Base-by-base conservation (phyloP, 2,888 invertebrate genomes). In the Heliconius ethilla region DNA sequence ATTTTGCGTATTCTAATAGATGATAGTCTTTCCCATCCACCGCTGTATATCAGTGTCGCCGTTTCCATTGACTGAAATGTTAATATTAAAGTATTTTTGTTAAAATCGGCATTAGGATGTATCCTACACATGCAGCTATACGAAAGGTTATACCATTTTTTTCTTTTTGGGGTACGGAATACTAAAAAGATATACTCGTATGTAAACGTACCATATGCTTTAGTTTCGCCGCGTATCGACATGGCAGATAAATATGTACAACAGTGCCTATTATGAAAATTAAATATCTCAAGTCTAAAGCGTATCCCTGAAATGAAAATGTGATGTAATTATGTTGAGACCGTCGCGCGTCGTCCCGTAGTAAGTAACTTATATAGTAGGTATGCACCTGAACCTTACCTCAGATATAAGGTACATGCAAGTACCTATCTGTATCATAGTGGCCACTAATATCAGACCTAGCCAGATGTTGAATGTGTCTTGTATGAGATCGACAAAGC, bases 371-470 rank as follows among this genome's bases (percentile, higher is more conserved):
- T 11, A 40, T 11, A 40, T 51, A 25, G 13, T n/a, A n/a, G n/a
- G n/a, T n/a, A n/a, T n/a, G n/a, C n/a, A n/a, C n/a, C n/a, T n/a
- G n/a, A n/a, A n/a, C n/a, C 63, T 79, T 83, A 92, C 92, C 89
- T 90, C 91, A 1, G 86, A 87, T 0, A 92, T 85, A 22, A 90
- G 89, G 45, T 88, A 91, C 83, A 91, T 82, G 27, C 89, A 88
- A 0, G 88, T 90, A 37, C 92, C 90, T 27, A 91, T 87, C 74
- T 92, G 90, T 81, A 90, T 87, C 85, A 91, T 88, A 0, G 91
- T 91, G 0, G 89, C 89, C 0, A 88, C 1, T 11, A 90, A 84
- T 70, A 91, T 89, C 0, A 88, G 0, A 0, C 89, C 90, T 2
- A 92, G 81, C 90, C 91, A 92, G 0, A 89, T 82, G 78, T 90